Base-by-base conservation (phyloP, 2,113 vertebrate species). In the Ptyas mucosa region DNA sequence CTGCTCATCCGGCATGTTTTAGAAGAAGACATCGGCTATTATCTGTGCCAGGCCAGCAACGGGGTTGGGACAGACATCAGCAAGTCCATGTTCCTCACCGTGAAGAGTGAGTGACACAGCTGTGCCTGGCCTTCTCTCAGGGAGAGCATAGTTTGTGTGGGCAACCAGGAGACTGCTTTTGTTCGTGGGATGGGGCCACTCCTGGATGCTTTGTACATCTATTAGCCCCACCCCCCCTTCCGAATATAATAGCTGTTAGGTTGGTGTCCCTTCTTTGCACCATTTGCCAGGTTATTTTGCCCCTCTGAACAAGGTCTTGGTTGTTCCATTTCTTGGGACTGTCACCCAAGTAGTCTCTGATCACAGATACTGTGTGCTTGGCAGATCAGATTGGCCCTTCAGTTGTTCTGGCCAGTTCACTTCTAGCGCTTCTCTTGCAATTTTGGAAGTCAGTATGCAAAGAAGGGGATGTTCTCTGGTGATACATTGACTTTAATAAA, bases 21-120 rank as follows among this genome's bases (percentile, higher is more conserved):
- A 95, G 99, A 99, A 95, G 99, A 99, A 96, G 99, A 99, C 95
- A 99, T 99, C 0, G 99, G 99, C 92, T 99, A 99, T 96, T 99
- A 99, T 98, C 98, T 99, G 88, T 99, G 99, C 96, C 99, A 99
- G 97, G 99, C 99, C 96, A 99, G 99, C 98, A 99, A 99, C 0
- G 99, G 99, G 0, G 99, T 99, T 94, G 99, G 99, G 92, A 99
- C 99, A 0, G 99, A 99, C 97, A 99, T 99, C 98, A 99, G 99
- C 99, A 99, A 99, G 97, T 99, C 99, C 97, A 99, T 99, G 99
- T 98, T 99, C 93, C 99, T 99, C 94, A 99, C 99, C 0, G 99
- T 99, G 49, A 99, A 99, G 96, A 99, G 99, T 99, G 93, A 98
- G 99, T 98, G 81, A 34, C 0, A 1, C 24, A 0, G 0, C 0